phyloP scores from a whole-genome alignment of 2,888 invertebrate species.

The Heliconius aoede region DNA sequence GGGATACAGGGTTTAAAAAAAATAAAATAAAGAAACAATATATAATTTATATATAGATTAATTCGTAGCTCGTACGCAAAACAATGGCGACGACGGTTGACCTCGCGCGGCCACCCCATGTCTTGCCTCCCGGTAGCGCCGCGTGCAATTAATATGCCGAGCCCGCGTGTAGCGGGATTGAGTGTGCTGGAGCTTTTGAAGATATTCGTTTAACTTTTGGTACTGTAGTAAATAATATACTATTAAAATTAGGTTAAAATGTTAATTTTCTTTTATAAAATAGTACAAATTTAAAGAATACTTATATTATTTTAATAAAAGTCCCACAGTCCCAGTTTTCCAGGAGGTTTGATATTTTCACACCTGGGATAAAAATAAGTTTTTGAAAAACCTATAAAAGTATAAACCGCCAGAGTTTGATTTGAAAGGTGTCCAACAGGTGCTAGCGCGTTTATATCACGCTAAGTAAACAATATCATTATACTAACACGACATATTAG shows the following conservation, averaged over 20 bases:
- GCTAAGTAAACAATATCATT: no score
- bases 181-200: slow-evolving; percentile 57
- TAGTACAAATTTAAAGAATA: no score
- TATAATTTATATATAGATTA: not conserved
- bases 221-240: not conserved
- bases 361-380: no score
- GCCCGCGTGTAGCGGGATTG: slow-evolving; percentile 70
- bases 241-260: not conserved
- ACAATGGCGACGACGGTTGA: slow-evolving; percentile 83
- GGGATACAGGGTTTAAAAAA: not conserved
- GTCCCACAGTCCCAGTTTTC: no score
- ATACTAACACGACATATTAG: no score
- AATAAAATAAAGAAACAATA: not conserved
- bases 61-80: slow-evolving; percentile 64
- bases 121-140: slow-evolving; percentile 81
- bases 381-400: no score
- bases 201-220: not conserved
- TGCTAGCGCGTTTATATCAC: no score
- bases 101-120: slow-evolving; percentile 79
- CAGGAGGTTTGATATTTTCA: no score
- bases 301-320: no score
- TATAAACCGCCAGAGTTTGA: no score
- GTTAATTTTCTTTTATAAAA: not conserved
- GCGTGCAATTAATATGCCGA: slow-evolving; percentile 84
- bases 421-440: no score